Evolutionary conservation across 2,113 vertebrate genomes (phyloP), one percentile per base, ranked within the genome.

Genomic region (Dermatemys mawii): DNA sequence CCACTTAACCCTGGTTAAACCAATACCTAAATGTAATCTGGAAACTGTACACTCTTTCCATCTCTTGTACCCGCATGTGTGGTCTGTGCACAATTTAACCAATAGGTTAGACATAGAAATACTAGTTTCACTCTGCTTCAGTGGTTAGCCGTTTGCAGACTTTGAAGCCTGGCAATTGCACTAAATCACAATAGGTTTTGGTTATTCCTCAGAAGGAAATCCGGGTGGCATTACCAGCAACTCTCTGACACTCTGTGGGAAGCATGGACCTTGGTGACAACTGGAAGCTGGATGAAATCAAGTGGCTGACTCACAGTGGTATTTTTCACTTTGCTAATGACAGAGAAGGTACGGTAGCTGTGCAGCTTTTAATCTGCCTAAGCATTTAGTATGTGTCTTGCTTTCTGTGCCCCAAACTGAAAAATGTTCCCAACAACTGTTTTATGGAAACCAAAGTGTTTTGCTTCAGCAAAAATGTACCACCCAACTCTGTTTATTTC

Each of bases 201-300:
- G 84, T 97, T 96, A 87, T 95, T 95, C 89, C 89, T 83, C 79
- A 95, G 95, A 96, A 82, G 87, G 81, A 93, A 55, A 60, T 3
- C 57, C 90, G 85, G 54, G 92, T 93, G 49, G 55, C 80, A 60
- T 90, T 95, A 86, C 63, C 49, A 93, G 86, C 88, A 94, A 93
- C 91, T 90, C 84, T 97, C 96, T 92, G 96, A 93, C 94, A 91
- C 94, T 94, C 81, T 8, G 38, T 54, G 85, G 79, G 95, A 96
- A 97, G 86, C 84, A 98, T 98, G 98, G 98, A 98, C 53, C 94
- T 97, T 79, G 86, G 75, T 95, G 98, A 98, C 92, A 97, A 93
- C 84, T 98, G 98, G 98, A 96, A 97, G 86, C 96, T 98, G 95
- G 98, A 98, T 82, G 98, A 98, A 95, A 97, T 96, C 95, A 94